Evolutionary conservation across 1,140 invertebrate genomes (phyloP), one percentile per base, ranked within the genome.

Genomic region (Drosophila kanapiae): DNA sequence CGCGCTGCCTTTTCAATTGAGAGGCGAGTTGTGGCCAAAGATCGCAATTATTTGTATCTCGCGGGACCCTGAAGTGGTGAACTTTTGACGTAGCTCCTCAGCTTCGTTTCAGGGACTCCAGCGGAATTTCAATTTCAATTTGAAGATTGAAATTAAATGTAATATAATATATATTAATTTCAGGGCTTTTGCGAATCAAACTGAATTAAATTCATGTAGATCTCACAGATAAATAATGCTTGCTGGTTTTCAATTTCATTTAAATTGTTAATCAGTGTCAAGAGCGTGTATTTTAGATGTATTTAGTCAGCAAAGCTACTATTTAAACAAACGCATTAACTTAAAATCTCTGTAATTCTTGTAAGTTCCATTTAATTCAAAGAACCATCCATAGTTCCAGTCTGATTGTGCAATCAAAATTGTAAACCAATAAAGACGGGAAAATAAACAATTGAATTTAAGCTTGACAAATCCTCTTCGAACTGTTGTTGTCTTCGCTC

Each of bases 31-130:
- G 31, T 14, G 35, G 38, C 67, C 31, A 69, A 69, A 70, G 67
- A 70, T 70, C 67, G 63, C 63, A 70, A 68, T 70, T 68, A 70
- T 70, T 68, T 54, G 23, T 23, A 23, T 23, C 23, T 23, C 23
- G 23, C 38, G n/a, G n/a, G n/a, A n/a, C n/a, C n/a, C n/a, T n/a
- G n/a, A n/a, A n/a, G n/a, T n/a, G n/a, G n/a, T n/a, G n/a, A n/a
- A n/a, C n/a, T n/a, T n/a, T n/a, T n/a, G n/a, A n/a, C n/a, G n/a
- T n/a, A 37, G 37, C 37, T 13, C 31, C 31, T 37, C 37, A 38
- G 37, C 37, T 40, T n/a, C 38, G 38, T 11, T 60, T 64, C 38
- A 10, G 10, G 38, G 49, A 40, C 40, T 63, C 14, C 29, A 51
- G 3, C 9, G 57, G 14, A 56, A 23, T 31, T 63, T 58, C 18